These are phyloP conservation scores for Tribolium freemani DNA, from an alignment of 2,888 invertebrate species.

Conservation along the genomic window DNA sequence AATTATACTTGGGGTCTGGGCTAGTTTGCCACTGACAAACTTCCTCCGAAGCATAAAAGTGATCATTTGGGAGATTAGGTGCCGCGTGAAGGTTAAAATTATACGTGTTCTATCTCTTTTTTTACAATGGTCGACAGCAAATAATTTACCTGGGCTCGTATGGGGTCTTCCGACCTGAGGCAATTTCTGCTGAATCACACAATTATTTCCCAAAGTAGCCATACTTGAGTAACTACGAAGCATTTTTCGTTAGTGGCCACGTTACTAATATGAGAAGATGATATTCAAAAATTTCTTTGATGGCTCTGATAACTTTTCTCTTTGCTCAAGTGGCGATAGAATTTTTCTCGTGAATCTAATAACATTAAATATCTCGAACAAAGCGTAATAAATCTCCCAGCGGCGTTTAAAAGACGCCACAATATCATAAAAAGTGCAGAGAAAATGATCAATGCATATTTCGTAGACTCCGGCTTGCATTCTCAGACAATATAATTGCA, in stretches of 20 bases:
- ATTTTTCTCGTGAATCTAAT: neutral
- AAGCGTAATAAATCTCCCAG: conserved; percentile 19
- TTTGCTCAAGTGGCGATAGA: neutral
- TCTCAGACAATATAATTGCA: conserved; percentile 50
- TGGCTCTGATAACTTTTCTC: neutral
- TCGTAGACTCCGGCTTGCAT: conserved; percentile 42
- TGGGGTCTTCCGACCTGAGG: neutral
- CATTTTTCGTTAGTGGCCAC: neutral
- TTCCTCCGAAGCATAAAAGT: neutral
- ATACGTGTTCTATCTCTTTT: neutral
- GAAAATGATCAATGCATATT: conserved; percentile 40
- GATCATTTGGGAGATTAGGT: neutral
- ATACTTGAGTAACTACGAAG: neutral
- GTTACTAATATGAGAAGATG: neutral
- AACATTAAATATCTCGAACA: neutral
- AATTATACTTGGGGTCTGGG: neutral
- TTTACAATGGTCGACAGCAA: neutral
- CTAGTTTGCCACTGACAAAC: neutral
- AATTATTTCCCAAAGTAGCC: conserved; percentile 1
- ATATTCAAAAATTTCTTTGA: neutral
- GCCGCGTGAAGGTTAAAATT: neutral
- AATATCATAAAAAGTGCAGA: neutral
- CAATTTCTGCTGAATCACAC: conserved; percentile 23
- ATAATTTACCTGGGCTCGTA: conserved; percentile 13
- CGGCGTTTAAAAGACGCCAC: conserved; percentile 7